A percentile compares a stretch with the other conserved stretches of the same genome.
phyloP scores from a whole-genome alignment of 2,113 vertebrate species.

The Nymphicus hollandicus region DNA sequence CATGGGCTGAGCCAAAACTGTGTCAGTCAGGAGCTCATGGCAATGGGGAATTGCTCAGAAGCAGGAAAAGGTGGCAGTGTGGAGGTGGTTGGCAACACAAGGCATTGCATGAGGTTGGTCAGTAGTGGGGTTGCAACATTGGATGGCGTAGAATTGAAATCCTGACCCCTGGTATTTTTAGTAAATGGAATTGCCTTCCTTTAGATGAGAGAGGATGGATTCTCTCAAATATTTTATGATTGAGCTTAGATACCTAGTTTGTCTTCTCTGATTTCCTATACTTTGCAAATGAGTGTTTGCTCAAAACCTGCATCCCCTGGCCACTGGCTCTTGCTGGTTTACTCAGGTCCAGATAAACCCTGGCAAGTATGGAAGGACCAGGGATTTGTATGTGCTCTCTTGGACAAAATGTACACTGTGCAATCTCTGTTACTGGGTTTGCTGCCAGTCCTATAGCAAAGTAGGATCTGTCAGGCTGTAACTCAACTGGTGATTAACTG shows the following conservation, averaged over 20 bases:
- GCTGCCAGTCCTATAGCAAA: background rate
- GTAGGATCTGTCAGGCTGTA: background rate
- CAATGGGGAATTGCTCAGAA: background rate
- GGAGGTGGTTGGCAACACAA: background rate
- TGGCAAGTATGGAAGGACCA: background rate
- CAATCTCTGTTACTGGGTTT: background rate
- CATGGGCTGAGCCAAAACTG: background rate
- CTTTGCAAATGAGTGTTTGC: background rate
- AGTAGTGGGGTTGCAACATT: background rate
- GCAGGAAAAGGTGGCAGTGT: background rate
- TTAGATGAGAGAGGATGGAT: background rate
- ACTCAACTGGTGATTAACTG: background rate
- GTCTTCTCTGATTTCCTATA: background rate
- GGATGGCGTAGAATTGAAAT: background rate
- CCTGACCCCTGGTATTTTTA: background rate
- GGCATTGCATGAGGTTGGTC: background rate
- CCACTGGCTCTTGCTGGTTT: background rate
- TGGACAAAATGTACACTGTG: background rate
- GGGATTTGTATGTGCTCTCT: background rate
- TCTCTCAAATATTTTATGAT: background rate
- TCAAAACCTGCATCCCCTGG: background rate
- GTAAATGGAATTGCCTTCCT: background rate
- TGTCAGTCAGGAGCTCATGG: rapidly evolving
- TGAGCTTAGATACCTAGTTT: background rate
- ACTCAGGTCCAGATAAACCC: background rate